Conservation (phyloP, 1,140 invertebrate species). For the Scaptomyza hsui region DNA sequence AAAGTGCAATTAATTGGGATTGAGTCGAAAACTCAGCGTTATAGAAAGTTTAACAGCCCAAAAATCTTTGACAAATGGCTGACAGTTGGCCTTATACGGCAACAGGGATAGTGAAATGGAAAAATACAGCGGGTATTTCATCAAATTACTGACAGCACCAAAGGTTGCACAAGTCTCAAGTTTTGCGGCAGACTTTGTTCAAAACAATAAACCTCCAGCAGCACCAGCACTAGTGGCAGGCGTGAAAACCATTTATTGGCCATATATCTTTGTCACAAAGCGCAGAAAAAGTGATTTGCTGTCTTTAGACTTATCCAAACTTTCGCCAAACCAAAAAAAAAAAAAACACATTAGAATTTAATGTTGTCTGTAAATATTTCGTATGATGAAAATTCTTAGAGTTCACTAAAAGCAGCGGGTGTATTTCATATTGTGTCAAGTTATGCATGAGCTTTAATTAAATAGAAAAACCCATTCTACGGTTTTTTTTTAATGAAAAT, state of each 20-base stretch:
- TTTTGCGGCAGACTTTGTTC: not conserved
- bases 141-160: conserved; percentile 21
- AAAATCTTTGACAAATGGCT: conserved; percentile 45
- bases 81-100: conserved; percentile 12
- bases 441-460: conserved; percentile 37
- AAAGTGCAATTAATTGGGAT: conserved; percentile 30
- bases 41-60: conserved; percentile 26
- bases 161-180: conserved; percentile 11
- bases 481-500: conserved; percentile 11
- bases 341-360: conserved; percentile 16
- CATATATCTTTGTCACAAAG: conserved; percentile 27
- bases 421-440: conserved; percentile 11
- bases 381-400: conserved; percentile 19
- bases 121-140: conserved; percentile 16
- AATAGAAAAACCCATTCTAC: conserved; percentile 12
- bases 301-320: conserved; percentile 25
- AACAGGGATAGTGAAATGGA: not conserved
- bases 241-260: conserved; percentile 13
- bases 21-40: not conserved
- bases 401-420: not conserved
- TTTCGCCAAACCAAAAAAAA: conserved; percentile 5
- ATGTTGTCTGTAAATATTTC: conserved; percentile 10
- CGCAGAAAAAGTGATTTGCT: conserved; percentile 8
- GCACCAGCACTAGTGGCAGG: not conserved
- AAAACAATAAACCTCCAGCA: conserved; percentile 4